Evolutionary conservation across 2,888 invertebrate species (phyloP).

Genomic region (Erebia ligea): DNA sequence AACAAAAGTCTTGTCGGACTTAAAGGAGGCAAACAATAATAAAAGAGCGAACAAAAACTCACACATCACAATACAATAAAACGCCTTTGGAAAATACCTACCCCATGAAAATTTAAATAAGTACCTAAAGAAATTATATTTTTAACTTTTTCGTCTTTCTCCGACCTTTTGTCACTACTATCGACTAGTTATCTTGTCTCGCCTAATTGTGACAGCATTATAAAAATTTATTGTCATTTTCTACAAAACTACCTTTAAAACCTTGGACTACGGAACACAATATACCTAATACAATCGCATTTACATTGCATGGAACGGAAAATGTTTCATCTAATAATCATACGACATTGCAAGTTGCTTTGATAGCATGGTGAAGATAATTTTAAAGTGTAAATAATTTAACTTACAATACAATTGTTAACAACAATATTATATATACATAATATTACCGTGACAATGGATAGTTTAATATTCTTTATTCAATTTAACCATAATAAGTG

Average conservation of each 20-base stretch:
- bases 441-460: slow-evolving; percentile 22
- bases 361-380: background rate
- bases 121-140: background rate
- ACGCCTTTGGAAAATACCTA: slow-evolving; percentile 6
- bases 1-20: slow-evolving; percentile 53
- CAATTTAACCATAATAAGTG: slow-evolving; percentile 15
- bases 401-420: slow-evolving; percentile 14
- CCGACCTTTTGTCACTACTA: background rate
- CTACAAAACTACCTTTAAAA: background rate
- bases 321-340: background rate
- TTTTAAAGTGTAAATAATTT: slow-evolving; percentile 5
- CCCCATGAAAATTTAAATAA: background rate
- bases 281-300: background rate
- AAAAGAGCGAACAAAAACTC: slow-evolving; percentile 42
- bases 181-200: background rate
- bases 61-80: slow-evolving; percentile 28
- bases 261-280: background rate
- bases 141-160: too few species aligned
- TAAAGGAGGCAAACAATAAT: slow-evolving; percentile 42
- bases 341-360: background rate
- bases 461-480: slow-evolving; percentile 13
- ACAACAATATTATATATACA: too few species aligned
- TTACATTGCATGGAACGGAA: background rate
- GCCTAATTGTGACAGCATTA: background rate
- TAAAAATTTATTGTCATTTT: background rate